Percentiles rank a stretch among this genome's conserved stretches.
These are phyloP conservation scores for Beris chalybata DNA, from an alignment of 2,888 invertebrate species.

Conservation along the genomic window DNA sequence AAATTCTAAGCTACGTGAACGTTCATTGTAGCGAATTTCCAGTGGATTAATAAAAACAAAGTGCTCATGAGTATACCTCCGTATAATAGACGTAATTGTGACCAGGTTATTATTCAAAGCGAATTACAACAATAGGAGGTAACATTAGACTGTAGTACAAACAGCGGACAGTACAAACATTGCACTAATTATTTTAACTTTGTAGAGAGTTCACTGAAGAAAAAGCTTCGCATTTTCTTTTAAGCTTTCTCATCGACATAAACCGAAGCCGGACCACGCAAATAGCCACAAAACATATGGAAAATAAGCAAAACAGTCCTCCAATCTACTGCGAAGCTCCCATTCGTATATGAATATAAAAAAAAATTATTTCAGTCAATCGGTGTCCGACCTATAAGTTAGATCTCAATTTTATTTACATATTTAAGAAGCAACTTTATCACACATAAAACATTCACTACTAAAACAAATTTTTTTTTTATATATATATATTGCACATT, in stretches of 20 bases:
- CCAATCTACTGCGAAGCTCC: constrained; percentile 7
- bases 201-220: background rate
- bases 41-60: no score
- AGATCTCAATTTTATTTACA: constrained; percentile 48
- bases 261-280: constrained; percentile 21
- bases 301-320: constrained; percentile 10
- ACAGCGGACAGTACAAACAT: no score
- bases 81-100: no score
- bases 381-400: constrained; percentile 58
- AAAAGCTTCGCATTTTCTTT: background rate
- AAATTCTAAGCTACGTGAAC: no score
- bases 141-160: no score
- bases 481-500: constrained; percentile 17
- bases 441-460: constrained; percentile 24
- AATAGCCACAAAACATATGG: constrained; percentile 18
- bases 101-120: no score
- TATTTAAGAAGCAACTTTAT: constrained; percentile 17
- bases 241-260: constrained; percentile 17
- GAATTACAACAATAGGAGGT: no score
- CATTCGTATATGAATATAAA: constrained; percentile 1
- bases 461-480: constrained; percentile 18
- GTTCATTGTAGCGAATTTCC: no score
- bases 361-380: constrained; percentile 50
- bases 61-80: no score
- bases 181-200: background rate